A percentile compares a stretch with the other conserved stretches of the same genome.
Evolutionary conservation across 2,797 vertebrate genomes (phyloP).

Genomic region (Falco peregrinus): DNA sequence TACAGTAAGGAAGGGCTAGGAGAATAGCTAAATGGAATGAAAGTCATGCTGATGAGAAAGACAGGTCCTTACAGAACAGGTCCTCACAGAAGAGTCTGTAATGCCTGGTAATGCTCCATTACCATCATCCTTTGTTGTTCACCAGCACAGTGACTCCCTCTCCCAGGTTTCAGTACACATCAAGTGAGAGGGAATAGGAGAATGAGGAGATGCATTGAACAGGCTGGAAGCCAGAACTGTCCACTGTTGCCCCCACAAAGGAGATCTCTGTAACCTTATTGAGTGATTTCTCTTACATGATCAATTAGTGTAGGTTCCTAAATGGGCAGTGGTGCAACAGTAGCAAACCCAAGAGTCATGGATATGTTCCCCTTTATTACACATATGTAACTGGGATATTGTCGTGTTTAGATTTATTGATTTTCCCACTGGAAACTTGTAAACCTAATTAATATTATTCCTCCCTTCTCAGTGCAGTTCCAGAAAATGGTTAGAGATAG

Average conservation of each 20-base stretch:
- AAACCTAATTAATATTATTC: neutral
- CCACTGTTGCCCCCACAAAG: neutral
- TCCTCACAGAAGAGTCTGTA: neutral
- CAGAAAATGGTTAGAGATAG: neutral
- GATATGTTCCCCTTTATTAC: neutral
- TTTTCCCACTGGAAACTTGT: neutral
- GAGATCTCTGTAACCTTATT: neutral
- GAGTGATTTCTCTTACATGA: neutral
- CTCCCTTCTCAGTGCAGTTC: neutral
- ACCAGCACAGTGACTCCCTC: neutral
- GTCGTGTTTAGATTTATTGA: neutral
- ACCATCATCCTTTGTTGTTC: neutral
- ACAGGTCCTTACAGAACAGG: rapidly evolving
- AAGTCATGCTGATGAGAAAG: neutral
- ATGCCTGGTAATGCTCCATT: neutral
- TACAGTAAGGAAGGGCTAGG: neutral
- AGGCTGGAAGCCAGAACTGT: neutral
- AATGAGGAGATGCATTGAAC: neutral
- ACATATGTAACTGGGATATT: neutral
- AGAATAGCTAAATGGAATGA: neutral
- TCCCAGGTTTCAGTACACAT: neutral
- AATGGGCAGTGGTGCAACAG: neutral
- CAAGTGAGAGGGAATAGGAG: neutral
- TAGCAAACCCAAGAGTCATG: neutral
- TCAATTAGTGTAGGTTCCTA: neutral